A percentile compares a stretch with the other conserved stretches of the same genome.
Evolutionary conservation across 1,140 invertebrate genomes (phyloP).

Genomic region (Venustaconcha ellipsiformis): DNA sequence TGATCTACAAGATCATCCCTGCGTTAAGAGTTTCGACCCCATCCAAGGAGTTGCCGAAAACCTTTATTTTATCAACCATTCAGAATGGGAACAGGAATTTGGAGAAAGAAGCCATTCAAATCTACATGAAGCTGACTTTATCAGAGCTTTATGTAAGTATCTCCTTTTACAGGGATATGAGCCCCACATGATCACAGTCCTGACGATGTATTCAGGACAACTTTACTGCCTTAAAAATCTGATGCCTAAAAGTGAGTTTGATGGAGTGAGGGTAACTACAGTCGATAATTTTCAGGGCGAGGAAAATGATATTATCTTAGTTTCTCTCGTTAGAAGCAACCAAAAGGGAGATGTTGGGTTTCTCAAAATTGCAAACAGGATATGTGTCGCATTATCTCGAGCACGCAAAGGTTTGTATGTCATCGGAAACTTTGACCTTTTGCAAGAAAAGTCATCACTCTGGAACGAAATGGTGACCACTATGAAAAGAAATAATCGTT

Average conservation of each 20-base stretch:
- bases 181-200: conserved; percentile 64
- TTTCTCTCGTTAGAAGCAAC: conserved; percentile 84
- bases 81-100: conserved; percentile 48
- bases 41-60: conserved; percentile 63
- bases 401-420: conserved; percentile 80
- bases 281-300: conserved; percentile 84
- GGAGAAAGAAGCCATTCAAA: conserved; percentile 65
- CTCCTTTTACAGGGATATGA: conserved; percentile 67
- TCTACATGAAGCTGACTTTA: conserved; percentile 49
- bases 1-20: conserved; percentile 54
- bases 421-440: conserved; percentile 78
- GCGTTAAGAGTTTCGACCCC: conserved; percentile 54
- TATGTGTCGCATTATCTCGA: conserved; percentile 86
- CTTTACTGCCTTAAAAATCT: conserved; percentile 52
- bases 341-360: conserved; percentile 80
- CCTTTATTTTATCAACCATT: conserved; percentile 67
- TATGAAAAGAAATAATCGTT: conserved; percentile 37
- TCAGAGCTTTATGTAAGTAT: conserved; percentile 57
- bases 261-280: conserved; percentile 72
- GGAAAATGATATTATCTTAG: conserved; percentile 85
- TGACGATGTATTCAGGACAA: conserved; percentile 69
- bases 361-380: conserved; percentile 80
- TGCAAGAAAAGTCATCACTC: conserved; percentile 65
- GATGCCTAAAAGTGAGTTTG: conserved; percentile 53
- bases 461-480: conserved; percentile 65